Conservation (phyloP, 2,888 invertebrate genomes). For the Noctua comes region DNA sequence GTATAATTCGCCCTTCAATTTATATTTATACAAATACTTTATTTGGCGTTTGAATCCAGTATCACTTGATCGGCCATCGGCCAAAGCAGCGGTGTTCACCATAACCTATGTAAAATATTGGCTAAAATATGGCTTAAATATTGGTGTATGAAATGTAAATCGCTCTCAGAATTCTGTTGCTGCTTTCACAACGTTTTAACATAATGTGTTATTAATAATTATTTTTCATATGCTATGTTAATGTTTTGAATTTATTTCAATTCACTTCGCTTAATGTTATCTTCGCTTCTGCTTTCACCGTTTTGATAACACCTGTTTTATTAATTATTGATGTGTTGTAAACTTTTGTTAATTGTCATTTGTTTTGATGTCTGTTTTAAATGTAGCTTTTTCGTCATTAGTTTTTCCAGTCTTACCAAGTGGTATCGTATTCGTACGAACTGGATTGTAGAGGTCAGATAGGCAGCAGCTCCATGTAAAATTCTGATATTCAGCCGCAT, state of each 20-base stretch:
- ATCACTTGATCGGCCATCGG: not conserved
- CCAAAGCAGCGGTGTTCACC: not conserved
- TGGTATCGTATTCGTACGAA: not conserved
- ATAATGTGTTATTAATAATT: not conserved
- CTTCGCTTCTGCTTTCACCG: slow-evolving; percentile 53
- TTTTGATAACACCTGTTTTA: slow-evolving; percentile 23
- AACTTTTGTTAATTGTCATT: slow-evolving; percentile 36
- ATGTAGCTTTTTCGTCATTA: not conserved
- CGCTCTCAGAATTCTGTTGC: slow-evolving; percentile 26
- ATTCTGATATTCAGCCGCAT: not conserved
- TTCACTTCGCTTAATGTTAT: slow-evolving; percentile 38
- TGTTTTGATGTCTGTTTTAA: not conserved
- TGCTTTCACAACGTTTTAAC: not conserved
- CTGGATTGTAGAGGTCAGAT: not conserved
- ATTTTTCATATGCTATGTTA: slow-evolving; percentile 6
- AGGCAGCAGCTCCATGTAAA: not conserved
- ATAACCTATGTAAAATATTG: slow-evolving; percentile 7
- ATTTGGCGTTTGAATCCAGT: not conserved
- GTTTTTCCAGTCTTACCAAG: not conserved
- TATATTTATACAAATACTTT: not conserved
- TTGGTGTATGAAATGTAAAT: slow-evolving; percentile 12
- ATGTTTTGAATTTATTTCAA: slow-evolving; percentile 30
- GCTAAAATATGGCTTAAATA: not conserved
- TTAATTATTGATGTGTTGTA: slow-evolving; percentile 39
- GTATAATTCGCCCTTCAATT: not conserved